Evolutionary conservation across 2,888 invertebrate genomes (phyloP), one percentile per base, ranked within the genome.

Genomic region (Cataglyphis livida): DNA sequence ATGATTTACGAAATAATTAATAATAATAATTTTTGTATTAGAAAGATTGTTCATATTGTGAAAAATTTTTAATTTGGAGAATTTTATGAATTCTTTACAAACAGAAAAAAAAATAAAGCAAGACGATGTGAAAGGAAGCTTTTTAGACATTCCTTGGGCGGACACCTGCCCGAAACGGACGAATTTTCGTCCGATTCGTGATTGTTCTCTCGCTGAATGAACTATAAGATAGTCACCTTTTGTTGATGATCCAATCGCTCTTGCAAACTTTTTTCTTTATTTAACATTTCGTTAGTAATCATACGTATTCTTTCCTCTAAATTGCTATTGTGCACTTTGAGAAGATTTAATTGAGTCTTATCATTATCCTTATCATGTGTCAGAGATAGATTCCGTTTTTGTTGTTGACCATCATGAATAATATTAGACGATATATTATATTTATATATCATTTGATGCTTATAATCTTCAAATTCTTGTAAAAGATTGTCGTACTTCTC

Each of bases 381-480:
- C 12, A 78, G 28, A 21, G 81, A 28, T 6, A 86, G 28, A 84
- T 74, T 89, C 35, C 86, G 86, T n/a, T 68, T 88, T 54, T 83
- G 85, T 44, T 70, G 78, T 28, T 85, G 86, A 32, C 75, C 75
- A 65, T 84, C 83, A 75, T 88, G 89, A n/a, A 84, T 75, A 9
- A 81, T 57, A 51, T 82, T 85, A n/a, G 84, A 79, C 7, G 71
- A 64, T 32, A 64, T 62, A 15, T 82, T 87, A 62, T 86, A 84
- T 38, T 86, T 89, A 10, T 76, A 84, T 18, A 83, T 64, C 57
- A 85, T 74, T 85, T 95, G 95, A 65, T 94, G 92, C 93, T 96
- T 97, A 88, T 96, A 96, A 59, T 95, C 94, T 87, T 98, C 97
- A 91, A 96, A 96, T 90, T 98, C 97, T 61, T 96, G 95, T 88